Base-by-base conservation (phyloP, 2,888 invertebrate genomes). In the Eucriotettix oculatus region DNA sequence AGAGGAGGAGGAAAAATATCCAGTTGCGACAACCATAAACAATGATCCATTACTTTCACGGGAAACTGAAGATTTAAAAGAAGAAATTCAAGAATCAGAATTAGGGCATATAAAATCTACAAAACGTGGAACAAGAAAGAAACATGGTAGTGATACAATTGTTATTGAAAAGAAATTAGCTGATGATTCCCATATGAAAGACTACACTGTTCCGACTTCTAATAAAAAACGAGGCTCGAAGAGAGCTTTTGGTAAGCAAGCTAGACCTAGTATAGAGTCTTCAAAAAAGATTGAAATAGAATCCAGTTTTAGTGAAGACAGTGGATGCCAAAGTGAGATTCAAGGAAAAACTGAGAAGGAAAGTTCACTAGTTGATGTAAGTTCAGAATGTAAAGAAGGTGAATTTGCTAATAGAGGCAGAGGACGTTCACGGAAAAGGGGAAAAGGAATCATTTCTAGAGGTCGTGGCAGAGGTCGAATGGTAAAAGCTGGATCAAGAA, bases 391-490 rank as follows among this genome's bases (percentile, higher is more conserved):
- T n/a, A n/a, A n/a, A 41, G 54, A 54, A 41, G 54, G 42, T 5
- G 29, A 29, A 29, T 29, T 29, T 29, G 7, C 29, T 29, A 29
- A 29, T 7, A 29, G 29, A 29, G 52, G 52, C 12, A 61, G 58
- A 16, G 61, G 61, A 16, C 54, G 56, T 16, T 44, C 53, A 10
- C 54, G 11, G 9, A 52, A 55, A 17, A 56, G 60, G 12, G 61
- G 61, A 3, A 55, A 56, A 58, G 61, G 58, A 1, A 7, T 29
- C 7, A 7, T 29, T 29, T 29, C 29, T 14, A 57, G 48, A 48
- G 58, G 61, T 16, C 58, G 55, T 42, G 61, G 58, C 10, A 54
- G 58, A 52, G 58, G 61, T 11, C 54, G 43, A 56, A 41, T 5
- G 9, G 29, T 17, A n/a, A 14, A 16, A 16, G 10, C 40, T 14